Evolutionary conservation across 2,888 invertebrate species (phyloP).

Genomic region (Cerastoderma edule): DNA sequence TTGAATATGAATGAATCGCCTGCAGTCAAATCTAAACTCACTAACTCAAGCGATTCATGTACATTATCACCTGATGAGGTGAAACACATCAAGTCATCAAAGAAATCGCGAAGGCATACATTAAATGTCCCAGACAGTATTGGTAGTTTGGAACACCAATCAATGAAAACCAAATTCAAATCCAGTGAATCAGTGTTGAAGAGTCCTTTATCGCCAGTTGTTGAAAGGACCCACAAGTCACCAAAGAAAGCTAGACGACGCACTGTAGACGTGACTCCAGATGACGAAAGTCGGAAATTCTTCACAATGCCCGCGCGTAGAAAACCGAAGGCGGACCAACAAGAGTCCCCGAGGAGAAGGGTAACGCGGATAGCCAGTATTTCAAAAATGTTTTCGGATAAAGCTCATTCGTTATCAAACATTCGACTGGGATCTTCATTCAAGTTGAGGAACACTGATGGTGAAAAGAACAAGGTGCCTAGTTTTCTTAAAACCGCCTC

Average conservation of each 20-base stretch:
- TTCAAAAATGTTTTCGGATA: conserved; percentile 52
- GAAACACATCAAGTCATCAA: too few relatives aligned
- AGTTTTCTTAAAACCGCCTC: conserved; percentile 45
- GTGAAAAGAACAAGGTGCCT: conserved; percentile 41
- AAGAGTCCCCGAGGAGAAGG: conserved; percentile 33
- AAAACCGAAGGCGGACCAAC: conserved; percentile 33
- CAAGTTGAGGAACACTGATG: conserved; percentile 52
- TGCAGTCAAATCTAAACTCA: conserved; percentile 3
- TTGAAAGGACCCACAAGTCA: conserved; percentile 28
- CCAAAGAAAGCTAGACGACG: conserved; percentile 1
- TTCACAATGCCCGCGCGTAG: conserved; percentile 51
- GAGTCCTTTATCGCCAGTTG: conserved; percentile 46
- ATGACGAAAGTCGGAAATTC: conserved; percentile 37
- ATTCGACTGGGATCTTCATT: conserved; percentile 49
- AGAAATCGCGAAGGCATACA: too few relatives aligned
- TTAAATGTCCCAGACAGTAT: too few relatives aligned
- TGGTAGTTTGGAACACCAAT: too few relatives aligned
- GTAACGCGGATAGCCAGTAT: conserved; percentile 44
- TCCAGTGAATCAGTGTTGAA: conserved; percentile 43
- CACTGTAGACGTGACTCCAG: conserved; percentile 12
- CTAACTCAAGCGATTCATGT: conserved; percentile 43
- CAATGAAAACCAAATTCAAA: too few relatives aligned
- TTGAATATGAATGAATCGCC: conserved; percentile 22
- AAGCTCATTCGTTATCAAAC: conserved; percentile 51
- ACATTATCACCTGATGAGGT: too few relatives aligned